Conservation (phyloP, 2,113 vertebrate species). For the Passer domesticus region DNA sequence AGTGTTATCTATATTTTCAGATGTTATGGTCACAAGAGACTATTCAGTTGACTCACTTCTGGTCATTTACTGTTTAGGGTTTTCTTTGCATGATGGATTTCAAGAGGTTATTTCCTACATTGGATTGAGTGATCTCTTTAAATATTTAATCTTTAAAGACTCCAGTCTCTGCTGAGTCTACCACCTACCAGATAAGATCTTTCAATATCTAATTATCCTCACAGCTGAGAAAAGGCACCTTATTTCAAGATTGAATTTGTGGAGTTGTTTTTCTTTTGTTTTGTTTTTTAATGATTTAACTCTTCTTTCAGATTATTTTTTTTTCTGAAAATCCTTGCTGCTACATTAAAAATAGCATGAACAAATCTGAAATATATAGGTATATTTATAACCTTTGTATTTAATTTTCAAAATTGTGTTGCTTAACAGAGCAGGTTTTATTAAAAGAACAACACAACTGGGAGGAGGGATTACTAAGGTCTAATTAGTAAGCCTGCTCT, state of each 20-base stretch:
- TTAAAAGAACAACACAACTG: neutral
- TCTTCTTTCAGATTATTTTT: neutral
- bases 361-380: neutral
- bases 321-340: neutral
- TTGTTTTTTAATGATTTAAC: neutral
- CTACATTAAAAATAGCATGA: neutral
- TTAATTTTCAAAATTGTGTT: neutral
- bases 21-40: neutral
- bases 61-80: neutral
- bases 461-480: neutral
- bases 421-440: neutral
- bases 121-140: neutral
- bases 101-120: accelerated
- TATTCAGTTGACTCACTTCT: neutral
- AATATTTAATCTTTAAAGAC: neutral
- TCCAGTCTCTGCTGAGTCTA: neutral
- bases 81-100: neutral
- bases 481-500: neutral
- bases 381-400: neutral
- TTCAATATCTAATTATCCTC: neutral
- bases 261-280: neutral
- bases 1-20: neutral
- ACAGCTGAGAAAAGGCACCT: neutral
- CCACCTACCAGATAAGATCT: conserved; percentile 7
- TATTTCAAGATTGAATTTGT: neutral